Base-by-base conservation (phyloP, 2,113 vertebrate species). In the Mixornis gularis region DNA sequence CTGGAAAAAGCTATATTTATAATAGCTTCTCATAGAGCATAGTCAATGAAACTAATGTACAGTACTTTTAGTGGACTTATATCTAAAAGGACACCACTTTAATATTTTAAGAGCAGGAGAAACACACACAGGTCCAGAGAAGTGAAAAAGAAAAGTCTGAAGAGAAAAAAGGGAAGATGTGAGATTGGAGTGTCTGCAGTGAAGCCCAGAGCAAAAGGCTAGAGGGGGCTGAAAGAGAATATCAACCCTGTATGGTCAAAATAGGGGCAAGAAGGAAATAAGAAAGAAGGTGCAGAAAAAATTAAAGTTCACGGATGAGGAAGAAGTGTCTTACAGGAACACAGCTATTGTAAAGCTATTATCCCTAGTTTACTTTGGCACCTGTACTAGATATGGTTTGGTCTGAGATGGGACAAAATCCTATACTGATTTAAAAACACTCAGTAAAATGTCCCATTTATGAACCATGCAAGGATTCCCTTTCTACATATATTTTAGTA, bases 21-120 rank as follows among this genome's bases (percentile, higher is more conserved):
- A 76, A 46, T 40, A 73, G 59, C 59, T 87, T 94, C 92, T 91
- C 89, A 77, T 87, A 91, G 87, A 91, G 55, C 13, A 38, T 2
- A 85, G 87, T 85, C 74, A 93, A 92, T 93, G 66, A 82, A 92
- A 87, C 52, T 85, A 82, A 94, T 77, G 76, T 32, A 63, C 43
- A 73, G 21, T 55, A 89, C 70, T 91, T 91, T 55, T 16, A 92
- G 79, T 55, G 56, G 86, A 71, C 40, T 65, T 87, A 58, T 51
- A 69, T 62, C 55, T 93, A 51, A 93, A 90, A 93, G 55, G 59
- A 87, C 24, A 25, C 10, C 44, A 62, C 53, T 93, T 96, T 87
- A 93, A 94, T 96, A 93, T 94, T 94, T 96, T 76, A 93, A 87
- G 40, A 91, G 78, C 65, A 77, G 48, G n/a, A 55, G 63, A 94